A percentile compares a stretch with the other conserved stretches of the same genome.
Conservation (phyloP, 2,888 invertebrate genomes). For the Drosophila siamana region DNA sequence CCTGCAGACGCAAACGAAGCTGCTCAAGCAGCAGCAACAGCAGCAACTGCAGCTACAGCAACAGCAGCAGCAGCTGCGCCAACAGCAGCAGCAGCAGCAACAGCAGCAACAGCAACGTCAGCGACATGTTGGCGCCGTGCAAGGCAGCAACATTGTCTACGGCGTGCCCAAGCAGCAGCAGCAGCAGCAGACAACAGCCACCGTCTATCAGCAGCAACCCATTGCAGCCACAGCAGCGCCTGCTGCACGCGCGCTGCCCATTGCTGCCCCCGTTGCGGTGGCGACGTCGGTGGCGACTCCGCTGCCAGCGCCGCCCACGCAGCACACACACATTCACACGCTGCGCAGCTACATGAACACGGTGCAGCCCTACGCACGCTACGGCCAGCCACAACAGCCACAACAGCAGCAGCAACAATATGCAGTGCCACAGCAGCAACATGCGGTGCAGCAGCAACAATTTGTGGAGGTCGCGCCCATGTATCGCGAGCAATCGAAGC, state of each 20-base stretch:
- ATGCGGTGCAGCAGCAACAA: slow-evolving; percentile 31
- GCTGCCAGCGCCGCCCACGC: slow-evolving; percentile 56
- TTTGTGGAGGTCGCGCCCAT: slow-evolving; percentile 66
- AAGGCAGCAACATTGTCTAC: slow-evolving; percentile 6
- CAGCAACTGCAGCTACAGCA: slow-evolving; percentile 47
- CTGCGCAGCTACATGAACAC: slow-evolving; percentile 78
- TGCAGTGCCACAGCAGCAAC: slow-evolving; percentile 32
- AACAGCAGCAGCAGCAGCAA: slow-evolving; percentile 29
- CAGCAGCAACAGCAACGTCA: slow-evolving; percentile 42
- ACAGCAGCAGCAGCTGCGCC: slow-evolving; percentile 32
- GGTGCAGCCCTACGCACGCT: slow-evolving; percentile 77
- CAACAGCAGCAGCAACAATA: slow-evolving; percentile 25
- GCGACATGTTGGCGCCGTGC: slow-evolving; percentile 8
- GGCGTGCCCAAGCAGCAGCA: slow-evolving; percentile 22
- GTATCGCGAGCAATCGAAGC: slow-evolving; percentile 69
- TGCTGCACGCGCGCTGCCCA: background rate
- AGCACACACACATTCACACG: slow-evolving; percentile 65
- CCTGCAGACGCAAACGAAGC: slow-evolving; percentile 69
- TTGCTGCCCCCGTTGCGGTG: background rate
- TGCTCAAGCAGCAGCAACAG: slow-evolving; percentile 63
- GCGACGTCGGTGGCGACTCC: slow-evolving; percentile 28
- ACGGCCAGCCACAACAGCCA: slow-evolving; percentile 62
- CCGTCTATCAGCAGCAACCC: background rate
- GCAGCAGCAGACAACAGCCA: slow-evolving; percentile 22
- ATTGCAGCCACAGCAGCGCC: slow-evolving; percentile 1